Evolutionary conservation across 2,888 invertebrate species (phyloP).

Genomic region (Muscina levida): DNA sequence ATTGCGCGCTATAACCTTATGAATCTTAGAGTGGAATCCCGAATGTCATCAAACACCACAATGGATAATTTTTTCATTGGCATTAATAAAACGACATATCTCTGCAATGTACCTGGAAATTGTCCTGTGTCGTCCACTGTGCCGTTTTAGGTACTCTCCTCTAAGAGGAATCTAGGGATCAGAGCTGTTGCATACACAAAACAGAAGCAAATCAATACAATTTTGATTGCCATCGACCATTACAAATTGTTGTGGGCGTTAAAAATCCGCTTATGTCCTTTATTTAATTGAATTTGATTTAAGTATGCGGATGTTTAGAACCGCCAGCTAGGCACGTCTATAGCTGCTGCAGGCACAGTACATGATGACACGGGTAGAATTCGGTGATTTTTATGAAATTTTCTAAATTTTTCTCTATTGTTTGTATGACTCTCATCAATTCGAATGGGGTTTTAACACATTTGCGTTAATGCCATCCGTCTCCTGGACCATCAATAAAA

Average conservation of each 20-base stretch:
- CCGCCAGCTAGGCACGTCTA: conserved; percentile 1
- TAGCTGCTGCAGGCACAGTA: conserved; percentile 18
- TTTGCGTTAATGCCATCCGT: conserved; percentile 30
- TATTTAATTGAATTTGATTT: conserved; percentile 63
- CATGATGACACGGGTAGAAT: conserved; percentile 13
- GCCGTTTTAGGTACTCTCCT: conserved; percentile 47
- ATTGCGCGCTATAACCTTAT: too few relatives aligned
- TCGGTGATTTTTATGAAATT: conserved; percentile 48
- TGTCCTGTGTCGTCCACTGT: conserved; percentile 13
- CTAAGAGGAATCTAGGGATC: conserved; percentile 43
- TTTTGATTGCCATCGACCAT: conserved; percentile 71
- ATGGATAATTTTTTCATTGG: too few relatives aligned
- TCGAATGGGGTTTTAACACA: conserved; percentile 55
- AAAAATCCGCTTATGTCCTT: conserved; percentile 77
- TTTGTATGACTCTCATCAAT: conserved; percentile 37
- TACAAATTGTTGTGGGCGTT: conserved; percentile 80
- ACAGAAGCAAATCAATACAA: conserved; percentile 50
- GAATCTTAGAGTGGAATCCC: too few relatives aligned
- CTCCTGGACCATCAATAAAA: conserved; percentile 59
- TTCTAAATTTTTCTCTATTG: conserved; percentile 71
- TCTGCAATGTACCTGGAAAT: background rate
- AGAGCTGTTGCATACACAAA: conserved; percentile 11
- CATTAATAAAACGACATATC: too few relatives aligned
- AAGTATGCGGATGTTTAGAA: conserved; percentile 50
- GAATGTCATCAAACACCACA: too few relatives aligned